Evolutionary conservation across 2,797 vertebrate genomes (phyloP), one percentile per base, ranked within the genome.

Genomic region (Lates japonicus): DNA sequence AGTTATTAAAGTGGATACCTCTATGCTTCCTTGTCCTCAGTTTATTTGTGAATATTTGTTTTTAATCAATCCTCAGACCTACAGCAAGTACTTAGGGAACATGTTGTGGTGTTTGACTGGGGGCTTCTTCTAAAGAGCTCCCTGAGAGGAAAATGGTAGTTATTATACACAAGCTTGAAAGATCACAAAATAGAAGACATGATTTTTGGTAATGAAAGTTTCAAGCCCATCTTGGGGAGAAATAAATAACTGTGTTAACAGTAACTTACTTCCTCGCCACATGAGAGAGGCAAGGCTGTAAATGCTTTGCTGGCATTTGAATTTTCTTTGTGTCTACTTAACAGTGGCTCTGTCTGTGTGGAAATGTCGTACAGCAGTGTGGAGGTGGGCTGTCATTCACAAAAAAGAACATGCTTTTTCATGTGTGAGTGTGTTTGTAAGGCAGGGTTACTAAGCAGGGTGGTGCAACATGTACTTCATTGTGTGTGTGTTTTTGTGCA

Each of bases 1-100:
- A 61, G 65, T 48, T 77, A 73, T 75, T 49, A 78, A 67, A 78
- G 66, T n/a, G 22, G 59, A 84, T 63, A 58, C 14, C 31, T 9
- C 41, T 35, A n/a, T 59, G 41, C 17, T 61, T 70, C 9, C 48
- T 74, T 52, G 37, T 68, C 65, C 19, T 57, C 29, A 14, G 46
- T 63, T 71, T 72, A 33, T 49, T 62, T 72, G 54, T n/a, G 58
- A 57, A 3, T 48, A 16, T 51, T 51, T n/a, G 37, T 61, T 16
- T 8, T 4, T 7, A 33, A 17, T 48, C 14, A 46, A 7, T 44
- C 7, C 70, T 16, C 44, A 31, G 20, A 57, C 12, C 9, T 16
- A 20, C 37, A 48, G 72, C 14, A 51, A 12, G 12, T 31, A 69
- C 29, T 67, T 33, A 3, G 17, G 41, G 31, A 41, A 65, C 22